Evolutionary conservation across 2,113 vertebrate genomes (phyloP), one percentile per base, ranked within the genome.

Genomic region (Takifugu bimaculatus): DNA sequence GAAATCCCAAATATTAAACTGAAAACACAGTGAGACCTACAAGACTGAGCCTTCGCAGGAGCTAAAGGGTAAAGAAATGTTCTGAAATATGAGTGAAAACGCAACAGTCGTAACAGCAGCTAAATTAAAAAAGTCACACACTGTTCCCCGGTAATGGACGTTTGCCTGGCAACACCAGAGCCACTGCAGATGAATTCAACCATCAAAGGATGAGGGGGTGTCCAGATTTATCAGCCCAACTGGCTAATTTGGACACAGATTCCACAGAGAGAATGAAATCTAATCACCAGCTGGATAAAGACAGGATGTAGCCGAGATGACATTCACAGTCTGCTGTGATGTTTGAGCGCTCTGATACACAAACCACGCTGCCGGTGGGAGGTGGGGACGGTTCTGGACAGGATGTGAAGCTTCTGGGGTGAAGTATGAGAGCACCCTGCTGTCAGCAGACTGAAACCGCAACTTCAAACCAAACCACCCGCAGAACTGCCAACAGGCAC

Each of bases 241-340:
- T 75, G 68, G 79, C 67, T 80, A 54, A 79, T 80, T 71, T 75
- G 77, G 74, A 83, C 60, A 50, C 50, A 61, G 47, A 60, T 26
- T 53, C 61, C 61, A 60, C 65, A 64, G 66, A 72, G 67, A 76
- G 68, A 68, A 70, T 64, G 75, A 71, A 68, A 49, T 59, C 56
- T 57, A 69, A 84, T 84, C 74, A 75, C 60, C 80, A 79, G 82
- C 56, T 75, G 74, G 62, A 50, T 54, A 43, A 68, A 54, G 60
- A 57, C 58, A 53, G 49, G 65, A 74, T 71, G 54, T 26, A 48
- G 45, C 57, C 35, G 55, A 64, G 72, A 77, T 80, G 65, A 75
- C 60, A 70, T 82, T 81, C 75, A 83, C 70, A 62, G 72, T 85
- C 63, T 83, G 72, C 59, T 77, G 51, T 49, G 73, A 82, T 64